Base-by-base conservation (phyloP, 2,113 vertebrate genomes). In the Catharus bicknelli region DNA sequence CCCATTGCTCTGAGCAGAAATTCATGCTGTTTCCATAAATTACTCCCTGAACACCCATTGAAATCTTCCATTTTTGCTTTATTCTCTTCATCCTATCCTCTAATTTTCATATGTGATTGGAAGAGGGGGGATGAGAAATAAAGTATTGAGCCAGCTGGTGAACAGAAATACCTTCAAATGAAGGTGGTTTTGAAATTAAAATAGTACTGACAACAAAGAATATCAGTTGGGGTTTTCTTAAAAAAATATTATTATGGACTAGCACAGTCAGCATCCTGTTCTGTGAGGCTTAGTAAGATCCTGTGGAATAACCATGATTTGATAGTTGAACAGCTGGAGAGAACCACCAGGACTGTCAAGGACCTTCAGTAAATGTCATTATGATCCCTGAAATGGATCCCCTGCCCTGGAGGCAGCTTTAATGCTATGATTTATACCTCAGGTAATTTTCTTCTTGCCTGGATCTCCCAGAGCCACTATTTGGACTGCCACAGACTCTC, bases 21-120 rank as follows among this genome's bases (percentile, higher is more conserved):
- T 88, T 96, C 88, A 50, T 40, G 58, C 72, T 90, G 93, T 21
- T 94, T 95, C 94, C 17, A 4, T 45, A 92, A 86, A 88, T 79
- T 83, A 34, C n/a, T 73, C 36, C 40, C 57, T 78, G 30, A 75
- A 86, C 54, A 73, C 42, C 80, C 94, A 74, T 74, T 74, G 77
- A 64, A 94, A 76, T 93, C 48, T 81, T 89, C 14, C 3, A 15
- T 23, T 84, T 93, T 87, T 91, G 4, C 17, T 70, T 30, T 58
- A 84, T 74, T 78, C 11, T 30, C 34, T 62, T 67, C 68, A 88
- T 30, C 34, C 20, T 77, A 58, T 90, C 58, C 63, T 70, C 18
- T 95, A 86, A 67, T 62, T 90, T 92, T 94, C 30, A 8, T 51
- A 59, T 69, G 48, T 86, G 91, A 72, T 84, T 67, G 62, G 54